Evolutionary conservation across 2,888 invertebrate species (phyloP), one percentile per base, ranked within the genome.

Genomic region (Drepanosiphum platanoidis): DNA sequence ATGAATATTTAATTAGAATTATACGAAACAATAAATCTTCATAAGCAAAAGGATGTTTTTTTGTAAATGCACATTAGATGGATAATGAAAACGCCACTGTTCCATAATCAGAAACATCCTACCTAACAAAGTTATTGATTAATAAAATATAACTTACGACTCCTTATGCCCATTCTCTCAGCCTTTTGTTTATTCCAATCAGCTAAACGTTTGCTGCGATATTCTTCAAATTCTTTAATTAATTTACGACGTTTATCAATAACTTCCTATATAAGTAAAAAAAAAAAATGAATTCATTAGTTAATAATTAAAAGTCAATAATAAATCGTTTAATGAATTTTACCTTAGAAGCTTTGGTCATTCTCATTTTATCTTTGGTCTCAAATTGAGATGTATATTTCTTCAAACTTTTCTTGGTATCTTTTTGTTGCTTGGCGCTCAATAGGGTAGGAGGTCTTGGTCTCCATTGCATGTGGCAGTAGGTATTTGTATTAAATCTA

Each of bases 391-490:
- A 94, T 89, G 97, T 96, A 92, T 97, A 98, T 90, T 97, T 97
- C 92, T 99, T 99, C 89, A 99, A 92, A 90, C 96, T 98, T 92
- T 98, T 99, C 91, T 96, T 97, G 87, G 98, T 96, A 64, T 99
- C 97, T 91, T 97, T 95, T 89, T 97, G 94, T 89, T 96, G 95
- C 75, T 95, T 94, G 75, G 95, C 93, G 0, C 93, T 90, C 2
- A 99, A 92, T 46, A 97, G 92, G 46, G 96, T 94, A 0, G 95
- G 93, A 0, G 98, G 98, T 68, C 99, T 92, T 34, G 99, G 99
- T 88, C 99, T 92, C 99, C 99, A 99, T 89, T 96, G 91, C 89
- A 97, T 93, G 91, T 98, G 97, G 83, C 97, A 96, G 90, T 99
- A 98, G 78, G 94, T 94, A 88, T 98, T 98, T 88, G 97, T 92